These are phyloP conservation scores for Tretioscincus oriximinensis DNA, from an alignment of 2,113 vertebrate genomes.

Conservation along the genomic window DNA sequence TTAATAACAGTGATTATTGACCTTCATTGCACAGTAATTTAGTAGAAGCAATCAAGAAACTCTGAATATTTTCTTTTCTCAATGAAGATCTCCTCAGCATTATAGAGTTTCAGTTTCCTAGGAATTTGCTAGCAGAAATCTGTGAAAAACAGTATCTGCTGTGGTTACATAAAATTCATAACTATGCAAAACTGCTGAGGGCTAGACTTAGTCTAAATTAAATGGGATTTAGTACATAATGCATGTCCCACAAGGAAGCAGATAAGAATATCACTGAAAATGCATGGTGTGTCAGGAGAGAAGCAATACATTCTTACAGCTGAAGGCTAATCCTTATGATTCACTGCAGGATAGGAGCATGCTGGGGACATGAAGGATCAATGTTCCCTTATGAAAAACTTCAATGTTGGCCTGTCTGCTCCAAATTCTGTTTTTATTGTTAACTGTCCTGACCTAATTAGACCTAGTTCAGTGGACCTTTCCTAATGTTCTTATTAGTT, in stretches of 20 bases:
- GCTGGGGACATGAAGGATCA: not conserved
- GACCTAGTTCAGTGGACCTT: too few relatives aligned
- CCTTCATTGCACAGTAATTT: conserved; percentile 38
- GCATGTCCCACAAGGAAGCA: conserved; percentile 7
- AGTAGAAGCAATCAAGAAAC: conserved; percentile 40
- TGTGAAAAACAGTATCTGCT: conserved; percentile 15
- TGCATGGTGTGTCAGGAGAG: not conserved
- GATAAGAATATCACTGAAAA: not conserved
- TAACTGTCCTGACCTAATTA: too few relatives aligned
- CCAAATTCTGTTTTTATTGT: too few relatives aligned
- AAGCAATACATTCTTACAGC: not conserved
- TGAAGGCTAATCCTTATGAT: not conserved
- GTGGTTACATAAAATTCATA: conserved; percentile 25
- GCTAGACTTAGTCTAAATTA: conserved; percentile 19
- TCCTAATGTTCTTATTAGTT: too few relatives aligned
- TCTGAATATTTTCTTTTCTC: conserved; percentile 36
- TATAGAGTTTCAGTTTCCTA: conserved; percentile 32
- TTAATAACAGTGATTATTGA: conserved; percentile 33
- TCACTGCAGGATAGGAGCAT: not conserved
- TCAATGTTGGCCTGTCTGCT: not conserved
- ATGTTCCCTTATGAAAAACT: not conserved
- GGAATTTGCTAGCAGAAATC: conserved; percentile 32
- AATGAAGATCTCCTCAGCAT: conserved; percentile 16
- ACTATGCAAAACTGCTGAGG: conserved; percentile 25
- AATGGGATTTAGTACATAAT: conserved; percentile 17